Base-by-base conservation (phyloP, 2,797 vertebrate species). In the Gobionotothen gibberifrons region DNA sequence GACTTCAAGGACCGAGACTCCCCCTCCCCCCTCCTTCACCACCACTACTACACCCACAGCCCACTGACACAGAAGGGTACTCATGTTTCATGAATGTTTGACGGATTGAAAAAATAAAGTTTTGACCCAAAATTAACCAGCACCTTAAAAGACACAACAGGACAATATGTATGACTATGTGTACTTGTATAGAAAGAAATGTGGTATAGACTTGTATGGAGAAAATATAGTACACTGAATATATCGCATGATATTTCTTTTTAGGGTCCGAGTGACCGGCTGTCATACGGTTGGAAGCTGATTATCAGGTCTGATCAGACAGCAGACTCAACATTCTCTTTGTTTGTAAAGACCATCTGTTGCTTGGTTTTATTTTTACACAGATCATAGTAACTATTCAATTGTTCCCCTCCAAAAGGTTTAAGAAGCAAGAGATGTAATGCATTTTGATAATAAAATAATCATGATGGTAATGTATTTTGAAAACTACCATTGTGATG, bases 391-490 rank as follows among this genome's bases (percentile, higher is more conserved):
- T 96, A 96, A 96, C 93, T 91, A 96, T 97, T 97, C 95, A 95
- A 96, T 82, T 96, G 95, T 96, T 95, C 84, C 78, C 87, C 85
- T 78, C 76, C 66, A 89, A 91, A 92, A 85, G 85, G 85, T 90
- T 91, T 86, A 90, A 92, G 80, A 91, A 90, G 76, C 81, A 92
- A 90, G 78, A 97, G 95, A 97, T 97, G 95, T 97, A 96, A 96
- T 96, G 96, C 96, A 95, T 97, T 98, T 98, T 98, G 95, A 97
- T 97, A 98, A 98, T 98, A 98, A 98, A 98, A 96, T 96, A 96
- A 96, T 97, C 95, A 96, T 96, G 94, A 95, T 96, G 94, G 95
- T 95, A 93, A 93, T 71, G 80, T 88, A 88, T 94, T 93, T 92
- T 91, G 76, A 67, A 85, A 92, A 85, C 74, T 70, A 59, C 78